Base-by-base conservation (phyloP, 2,113 vertebrate species). In the Callipepla squamata region DNA sequence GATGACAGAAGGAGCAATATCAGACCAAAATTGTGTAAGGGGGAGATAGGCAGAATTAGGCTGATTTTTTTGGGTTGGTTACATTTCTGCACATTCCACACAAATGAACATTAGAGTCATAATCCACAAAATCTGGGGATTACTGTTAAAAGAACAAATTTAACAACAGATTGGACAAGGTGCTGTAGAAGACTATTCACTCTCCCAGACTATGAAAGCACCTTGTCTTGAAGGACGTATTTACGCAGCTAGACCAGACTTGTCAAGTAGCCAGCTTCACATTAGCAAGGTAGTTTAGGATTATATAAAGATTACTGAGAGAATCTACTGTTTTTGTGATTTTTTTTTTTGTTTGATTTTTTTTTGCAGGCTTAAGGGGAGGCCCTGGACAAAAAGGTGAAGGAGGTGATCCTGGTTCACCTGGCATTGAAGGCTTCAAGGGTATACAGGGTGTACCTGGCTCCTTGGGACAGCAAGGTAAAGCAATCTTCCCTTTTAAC, bases 361-460 rank as follows among this genome's bases (percentile, higher is more conserved):
- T 94, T 89, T 75, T 96, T 97, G 30, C 92, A 98, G 98, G 98
- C 40, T 30, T 76, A 25, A 97, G 95, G 90, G 98, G 98, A 74
- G 50, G 73, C 34, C 8, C 51, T 21, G 98, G 98, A 80, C 96
- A 96, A 81, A 98, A 96, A 85, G 98, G 98, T 1, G 81, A 96
- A 28, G 91, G 55, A 1, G 99, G 99, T 25, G 97, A 98, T 45
- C 6, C 96, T 51, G 99, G 99, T 81, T 98, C 98, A 89, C 91
- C 97, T 61, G 99, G 99, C 23, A 98, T 99, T 66, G 94, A 97
- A 25, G 99, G 99, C 48, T 73, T 94, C 57, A 98, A 93, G 34
- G 99, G 99, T 55, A 45, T 48, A 0, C 88, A 91, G n/a, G 99
- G 99, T 20, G 75, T 97, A 36, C 90, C 97, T 5, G 99, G 99